Base-by-base conservation (phyloP, 2,113 vertebrate species). In the Copsychus sechellarum region DNA sequence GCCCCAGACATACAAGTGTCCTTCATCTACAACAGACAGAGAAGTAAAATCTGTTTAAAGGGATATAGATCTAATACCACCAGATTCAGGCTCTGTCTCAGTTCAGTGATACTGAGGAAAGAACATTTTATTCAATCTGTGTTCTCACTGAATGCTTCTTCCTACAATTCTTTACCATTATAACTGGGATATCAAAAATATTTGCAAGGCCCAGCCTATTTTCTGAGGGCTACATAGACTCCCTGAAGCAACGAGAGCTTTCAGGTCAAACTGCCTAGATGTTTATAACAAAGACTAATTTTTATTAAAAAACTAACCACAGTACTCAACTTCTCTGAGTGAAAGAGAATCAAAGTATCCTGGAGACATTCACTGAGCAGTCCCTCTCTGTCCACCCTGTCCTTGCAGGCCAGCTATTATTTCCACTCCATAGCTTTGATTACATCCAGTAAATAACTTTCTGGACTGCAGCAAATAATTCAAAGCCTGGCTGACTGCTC, bases 1-100 rank as follows among this genome's bases (percentile, higher is more conserved):
- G 72, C 99, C 99, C 99, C 99, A 99, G 60, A 99, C 97, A 79
- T 98, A 99, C 56, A 99, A 73, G 71, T 98, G 96, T 70, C 99
- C 99, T 62, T 97, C 96, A 92, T 93, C 99, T 98, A 83, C 48
- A 98, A 91, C 9, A 90, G 38, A 92, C 13, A 96, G 20, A 96
- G 20, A 83, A 81, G 15, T 5, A 83, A 96, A 80, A 94, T 45
- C 62, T 78, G 54, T 94, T 81, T 50, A 53, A 81, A 84, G 45
- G 22, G 34, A 62, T 34, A 80, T 4, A 65, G 45, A 79, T 5
- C 28, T 21, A 80, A 60, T 12, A 53, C 9, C 47, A 66, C 1
- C 34, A 90, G 12, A 70, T 25, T 28, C 38, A 58, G 26, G 17
- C 24, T 81, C 42, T 50, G 15, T 40, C 81, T 77, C 78, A 42